These are phyloP conservation scores for Rafetus swinhoei DNA, from an alignment of 2,113 vertebrate species.

Conservation along the genomic window DNA sequence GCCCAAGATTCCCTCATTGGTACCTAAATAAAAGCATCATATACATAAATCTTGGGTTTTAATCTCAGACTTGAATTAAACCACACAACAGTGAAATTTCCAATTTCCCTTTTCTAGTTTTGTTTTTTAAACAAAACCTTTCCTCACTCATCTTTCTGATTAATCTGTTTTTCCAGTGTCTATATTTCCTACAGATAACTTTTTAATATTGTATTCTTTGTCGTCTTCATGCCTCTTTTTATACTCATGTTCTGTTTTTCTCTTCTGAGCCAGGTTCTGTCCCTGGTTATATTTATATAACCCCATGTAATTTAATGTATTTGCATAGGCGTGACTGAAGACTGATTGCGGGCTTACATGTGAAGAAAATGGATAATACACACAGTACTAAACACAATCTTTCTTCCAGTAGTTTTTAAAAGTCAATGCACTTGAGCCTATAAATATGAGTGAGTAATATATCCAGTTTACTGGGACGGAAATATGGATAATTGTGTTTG, in stretches of 20 bases:
- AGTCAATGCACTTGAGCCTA: slow-evolving; percentile 12
- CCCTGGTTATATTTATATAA: neutral
- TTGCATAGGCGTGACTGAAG: neutral
- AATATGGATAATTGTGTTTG: slow-evolving; percentile 16
- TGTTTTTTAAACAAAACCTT: neutral
- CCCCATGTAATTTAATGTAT: neutral
- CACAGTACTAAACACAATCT: neutral
- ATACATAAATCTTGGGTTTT: neutral
- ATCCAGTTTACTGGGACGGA: slow-evolving; percentile 21
- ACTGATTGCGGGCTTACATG: neutral
- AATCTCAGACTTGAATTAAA: neutral
- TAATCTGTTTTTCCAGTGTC: neutral
- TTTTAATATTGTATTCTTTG: neutral
- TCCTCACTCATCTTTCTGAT: neutral
- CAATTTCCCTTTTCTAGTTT: neutral
- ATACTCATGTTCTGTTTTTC: neutral
- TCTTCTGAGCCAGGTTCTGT: neutral
- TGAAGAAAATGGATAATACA: neutral
- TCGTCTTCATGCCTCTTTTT: neutral
- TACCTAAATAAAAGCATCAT: neutral
- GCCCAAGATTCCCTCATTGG: rapidly evolving
- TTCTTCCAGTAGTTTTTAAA: neutral
- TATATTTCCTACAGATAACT: neutral
- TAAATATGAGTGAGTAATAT: neutral
- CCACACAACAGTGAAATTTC: neutral